Conservation (phyloP, 1,140 invertebrate species). For the Trichoplusia ni region DNA sequence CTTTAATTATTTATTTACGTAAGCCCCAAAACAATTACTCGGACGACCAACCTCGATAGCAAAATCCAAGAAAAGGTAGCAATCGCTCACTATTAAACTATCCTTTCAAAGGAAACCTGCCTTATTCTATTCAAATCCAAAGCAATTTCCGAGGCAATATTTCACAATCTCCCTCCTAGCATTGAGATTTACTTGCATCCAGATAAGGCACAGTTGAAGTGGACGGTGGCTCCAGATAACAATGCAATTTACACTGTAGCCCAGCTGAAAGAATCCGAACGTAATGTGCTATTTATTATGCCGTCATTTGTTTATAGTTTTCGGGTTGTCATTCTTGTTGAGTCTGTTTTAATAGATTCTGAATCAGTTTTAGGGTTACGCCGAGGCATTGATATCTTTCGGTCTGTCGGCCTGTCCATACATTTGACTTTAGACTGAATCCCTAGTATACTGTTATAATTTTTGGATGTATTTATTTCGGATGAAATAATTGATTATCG, state of each 20-base stretch:
- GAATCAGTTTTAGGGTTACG: too few species aligned
- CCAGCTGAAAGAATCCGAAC: constrained; percentile 1
- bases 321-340: too few species aligned
- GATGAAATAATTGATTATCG: too few species aligned
- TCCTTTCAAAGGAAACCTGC: constrained; percentile 28
- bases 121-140: constrained; percentile 37
- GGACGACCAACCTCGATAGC: not conserved
- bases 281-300: not conserved
- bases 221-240: constrained; percentile 38
- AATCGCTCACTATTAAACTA: constrained; percentile 28
- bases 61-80: constrained; percentile 6
- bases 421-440: too few species aligned
- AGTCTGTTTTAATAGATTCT: too few species aligned
- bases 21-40: not conserved
- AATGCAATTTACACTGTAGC: constrained; percentile 39
- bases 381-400: too few species aligned
- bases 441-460: too few species aligned
- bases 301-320: not conserved
- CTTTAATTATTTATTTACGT: too few species aligned
- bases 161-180: constrained; percentile 26
- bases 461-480: too few species aligned
- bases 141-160: constrained; percentile 36
- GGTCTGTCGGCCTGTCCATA: too few species aligned
- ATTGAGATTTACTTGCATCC: constrained; percentile 41
- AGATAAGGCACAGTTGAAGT: constrained; percentile 35